These are phyloP conservation scores for Meandrina meandrites DNA, from an alignment of 92 coral and sea anemone species.

Conservation along the genomic window DNA sequence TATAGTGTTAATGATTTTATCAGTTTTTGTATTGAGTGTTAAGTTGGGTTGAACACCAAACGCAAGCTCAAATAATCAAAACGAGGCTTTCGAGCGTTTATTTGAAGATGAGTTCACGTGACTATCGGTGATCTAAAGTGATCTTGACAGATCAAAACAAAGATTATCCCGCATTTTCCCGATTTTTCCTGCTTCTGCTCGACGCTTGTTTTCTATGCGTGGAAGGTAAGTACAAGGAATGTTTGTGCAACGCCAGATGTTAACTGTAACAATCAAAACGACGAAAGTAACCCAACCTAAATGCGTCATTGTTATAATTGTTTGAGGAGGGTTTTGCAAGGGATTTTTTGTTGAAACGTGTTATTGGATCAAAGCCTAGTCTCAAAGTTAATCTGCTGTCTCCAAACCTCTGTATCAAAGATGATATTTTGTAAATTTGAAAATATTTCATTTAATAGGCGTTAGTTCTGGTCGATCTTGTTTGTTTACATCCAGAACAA, in stretches of 20 bases:
- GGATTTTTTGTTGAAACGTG: background rate
- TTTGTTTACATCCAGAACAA: background rate
- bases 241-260: background rate
- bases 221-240: conserved; percentile 10
- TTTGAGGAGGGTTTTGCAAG: background rate
- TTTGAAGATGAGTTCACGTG: conserved; percentile 16
- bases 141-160: conserved; percentile 4
- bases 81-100: conserved; percentile 25
- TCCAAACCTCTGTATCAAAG: background rate
- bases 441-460: background rate
- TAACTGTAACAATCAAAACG: background rate
- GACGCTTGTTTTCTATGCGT: background rate
- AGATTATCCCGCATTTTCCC: background rate
- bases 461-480: background rate
- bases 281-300: background rate
- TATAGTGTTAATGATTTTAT: background rate
- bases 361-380: background rate
- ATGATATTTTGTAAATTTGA: background rate
- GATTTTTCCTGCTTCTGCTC: background rate
- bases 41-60: background rate
- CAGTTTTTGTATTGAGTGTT: background rate
- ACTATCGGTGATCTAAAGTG: conserved; percentile 1
- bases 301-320: background rate
- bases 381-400: background rate
- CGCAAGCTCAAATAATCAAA: conserved; percentile 1